Conservation (phyloP, 2,797 vertebrate species). For the Coreius guichenoti region DNA sequence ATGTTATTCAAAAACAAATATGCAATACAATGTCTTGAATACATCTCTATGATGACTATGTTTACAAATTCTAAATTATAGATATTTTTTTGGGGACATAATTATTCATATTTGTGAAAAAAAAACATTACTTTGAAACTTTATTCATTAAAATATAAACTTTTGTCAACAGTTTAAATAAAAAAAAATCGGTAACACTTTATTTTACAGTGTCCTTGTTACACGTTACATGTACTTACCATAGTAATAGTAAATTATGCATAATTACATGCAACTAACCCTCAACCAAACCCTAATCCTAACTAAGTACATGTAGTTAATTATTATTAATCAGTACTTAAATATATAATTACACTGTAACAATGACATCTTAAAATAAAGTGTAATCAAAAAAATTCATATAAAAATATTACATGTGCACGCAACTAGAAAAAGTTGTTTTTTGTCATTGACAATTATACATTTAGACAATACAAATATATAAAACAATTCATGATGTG, state of each 20-base stretch:
- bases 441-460: slow-evolving; percentile 6
- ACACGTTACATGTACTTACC: no score
- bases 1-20: neutral
- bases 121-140: neutral
- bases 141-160: neutral
- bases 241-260: no score
- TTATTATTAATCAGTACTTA: no score
- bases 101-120: no score
- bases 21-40: neutral
- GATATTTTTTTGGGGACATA: neutral
- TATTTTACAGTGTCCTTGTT: no score
- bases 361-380: no score
- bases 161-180: neutral
- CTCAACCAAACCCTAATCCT: no score
- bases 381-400: neutral
- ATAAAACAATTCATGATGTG: neutral
- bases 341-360: no score
- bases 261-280: no score
- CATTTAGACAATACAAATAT: neutral
- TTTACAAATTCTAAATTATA: neutral
- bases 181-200: no score
- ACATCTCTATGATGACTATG: neutral
- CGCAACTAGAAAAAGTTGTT: no score
- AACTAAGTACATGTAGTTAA: no score
- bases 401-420: neutral